Base-by-base conservation (phyloP, 2,797 vertebrate species). In the Aulostomus chinensis region DNA sequence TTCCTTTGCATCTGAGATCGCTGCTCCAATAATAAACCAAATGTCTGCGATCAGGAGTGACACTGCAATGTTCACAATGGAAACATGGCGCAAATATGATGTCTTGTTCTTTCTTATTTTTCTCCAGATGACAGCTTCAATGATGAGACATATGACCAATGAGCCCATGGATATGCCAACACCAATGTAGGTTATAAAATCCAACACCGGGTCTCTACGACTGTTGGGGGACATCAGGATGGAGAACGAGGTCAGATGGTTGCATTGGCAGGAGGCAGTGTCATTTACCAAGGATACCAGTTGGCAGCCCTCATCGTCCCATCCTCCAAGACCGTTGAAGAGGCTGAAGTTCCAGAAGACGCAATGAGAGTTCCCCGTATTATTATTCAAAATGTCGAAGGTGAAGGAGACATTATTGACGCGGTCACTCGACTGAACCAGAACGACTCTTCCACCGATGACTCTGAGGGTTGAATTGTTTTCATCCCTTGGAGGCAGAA, bases 341-440 rank as follows among this genome's bases (percentile, higher is more conserved):
- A 92, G 87, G 1, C 3, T 59, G 65, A 95, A 95, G 74, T 96
- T 94, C 95, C 96, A 98, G 76, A 94, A 98, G 43, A 95, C 94
- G 57, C 95, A 97, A 1, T 39, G 58, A 0, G 91, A 88, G 0
- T 9, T 72, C 1, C 0, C 1, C 1, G 92, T 56, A 2, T 22
- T 61, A 0, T 0, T 1, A 1, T 91, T 58, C 1, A 48, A 34
- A 25, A 88, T 74, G 40, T 80, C 49, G 75, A 95, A 97, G 1
- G 52, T 84, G 82, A 97, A 87, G 0, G 75, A 83, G 37, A 96
- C 51, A n/a, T 89, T 89, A 0, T 35, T 5, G 8, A 94, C 61
- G 0, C 25, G 4, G 2, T 16, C 52, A 2, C 15, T 84, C 28
- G 93, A 43, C 0, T 75, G 85, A 30, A 93, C 91, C 7, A 94